Base-by-base conservation (phyloP, 2,113 vertebrate species). In the Columbina picui region DNA sequence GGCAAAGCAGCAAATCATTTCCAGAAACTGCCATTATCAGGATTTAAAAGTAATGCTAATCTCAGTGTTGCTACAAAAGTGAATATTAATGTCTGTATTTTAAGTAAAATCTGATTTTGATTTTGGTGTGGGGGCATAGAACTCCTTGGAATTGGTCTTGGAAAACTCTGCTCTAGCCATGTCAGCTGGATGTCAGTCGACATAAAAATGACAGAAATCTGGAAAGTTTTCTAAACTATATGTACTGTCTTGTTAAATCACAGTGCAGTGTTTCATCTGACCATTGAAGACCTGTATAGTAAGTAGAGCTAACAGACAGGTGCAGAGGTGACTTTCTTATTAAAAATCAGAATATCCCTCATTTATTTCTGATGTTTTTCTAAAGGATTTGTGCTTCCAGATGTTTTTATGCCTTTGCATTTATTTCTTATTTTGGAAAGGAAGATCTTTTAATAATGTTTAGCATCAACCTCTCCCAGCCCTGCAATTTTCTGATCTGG, bases 401-500 rank as follows among this genome's bases (percentile, higher is more conserved):
- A 32, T 68, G 50, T 32, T 73, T 75, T 90, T 92, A 60, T 78
- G 49, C 60, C 63, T 78, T 93, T 92, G 30, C 65, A 91, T 95
- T 92, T 8, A 27, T 89, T 93, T 90, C 30, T 93, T 78, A 39
- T 84, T 94, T 94, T 81, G 83, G 80, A 71, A 96, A 87, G 85
- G 85, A 92, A 81, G n/a, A 49, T 89, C 71, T 92, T 96, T 95
- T 96, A 93, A 95, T 96, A 94, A 92, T 57, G 26, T 57, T 96
- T 82, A 86, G 52, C 47, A 60, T 81, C 83, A 80, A 15, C 85
- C 47, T 93, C 76, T 64, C 38, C 60, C 26, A 78, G 30, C 36
- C 7, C 9, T 68, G 76, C 49, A 89, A 41, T 94, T 90, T 89
- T 69, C 73, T 89, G 82, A 70, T 83, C n/a, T 73, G 32, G 38